These are phyloP conservation scores for Capreolus pygargus DNA, from an alignment of 2,113 vertebrate species.

Conservation along the genomic window DNA sequence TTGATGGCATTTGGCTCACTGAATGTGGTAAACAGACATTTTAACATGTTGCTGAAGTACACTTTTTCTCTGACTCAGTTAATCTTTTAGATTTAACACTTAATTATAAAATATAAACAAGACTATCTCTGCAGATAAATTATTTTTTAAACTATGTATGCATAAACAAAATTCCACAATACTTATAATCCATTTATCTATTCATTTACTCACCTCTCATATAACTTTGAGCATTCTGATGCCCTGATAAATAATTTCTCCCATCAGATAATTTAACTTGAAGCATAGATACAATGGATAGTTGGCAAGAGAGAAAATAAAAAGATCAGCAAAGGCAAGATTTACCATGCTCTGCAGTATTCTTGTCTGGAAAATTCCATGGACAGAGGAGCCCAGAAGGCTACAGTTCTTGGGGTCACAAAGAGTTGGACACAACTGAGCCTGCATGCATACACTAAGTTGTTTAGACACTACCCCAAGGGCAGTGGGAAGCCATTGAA, in stretches of 20 bases:
- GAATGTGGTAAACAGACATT: neutral
- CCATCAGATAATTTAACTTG: neutral
- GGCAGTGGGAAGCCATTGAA: neutral
- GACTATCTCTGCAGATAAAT: neutral
- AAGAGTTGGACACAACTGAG: neutral
- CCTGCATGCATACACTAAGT: neutral
- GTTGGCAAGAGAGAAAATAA: neutral
- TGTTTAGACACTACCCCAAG: neutral
- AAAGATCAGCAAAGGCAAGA: neutral
- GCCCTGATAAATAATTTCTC: neutral
- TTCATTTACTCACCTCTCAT: neutral
- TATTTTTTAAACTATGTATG: neutral
- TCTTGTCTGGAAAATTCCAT: neutral
- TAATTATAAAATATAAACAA: conserved; percentile 17
- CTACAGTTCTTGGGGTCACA: neutral
- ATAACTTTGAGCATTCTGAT: neutral
- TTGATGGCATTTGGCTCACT: neutral
- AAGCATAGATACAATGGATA: neutral
- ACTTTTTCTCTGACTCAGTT: neutral
- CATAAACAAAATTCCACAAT: neutral
- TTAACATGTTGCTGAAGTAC: neutral
- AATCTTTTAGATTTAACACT: neutral
- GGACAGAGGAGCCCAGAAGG: neutral
- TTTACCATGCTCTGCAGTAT: neutral
- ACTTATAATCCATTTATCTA: neutral